Evolutionary conservation across 2,888 invertebrate species (phyloP), one percentile per base, ranked within the genome.

Genomic region (Diplolepis rosae): DNA sequence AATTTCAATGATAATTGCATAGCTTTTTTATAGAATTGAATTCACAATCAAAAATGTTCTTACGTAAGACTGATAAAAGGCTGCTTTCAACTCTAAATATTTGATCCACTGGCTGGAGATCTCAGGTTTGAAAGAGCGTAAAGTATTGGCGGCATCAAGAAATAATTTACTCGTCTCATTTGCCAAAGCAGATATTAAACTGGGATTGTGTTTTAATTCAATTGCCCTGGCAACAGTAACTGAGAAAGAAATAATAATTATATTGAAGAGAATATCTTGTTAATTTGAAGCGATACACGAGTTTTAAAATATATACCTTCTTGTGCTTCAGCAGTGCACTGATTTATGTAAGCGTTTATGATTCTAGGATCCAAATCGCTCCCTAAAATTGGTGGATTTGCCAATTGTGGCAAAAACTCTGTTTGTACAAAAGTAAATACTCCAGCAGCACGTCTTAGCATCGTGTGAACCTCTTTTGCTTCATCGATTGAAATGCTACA

Each of bases 241-340:
- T 88, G 45, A 15, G 79, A 79, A 65, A 68, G 52, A 50, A 65
- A 74, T 73, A 45, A 66, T n/a, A 22, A 1, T n/a, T 11, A 4
- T 39, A 13, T 4, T 18, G 0, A n/a, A n/a, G n/a, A n/a, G n/a
- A n/a, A n/a, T n/a, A n/a, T n/a, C n/a, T n/a, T n/a, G n/a, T n/a
- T n/a, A n/a, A n/a, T n/a, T n/a, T n/a, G n/a, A n/a, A 39, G 15
- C n/a, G 18, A 11, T 1, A 45, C 3, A 45, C 6, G 3, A 45
- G 18, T 4, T 45, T 9, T 9, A 45, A 15, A 54, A 65, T 28
- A 50, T 54, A 32, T 54, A 87, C 88, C 91, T 90, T 93, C 93
- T 84, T 93, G 93, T 9, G 93, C 93, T 86, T 93, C 93, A 27
- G 92, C 93, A 24, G 91, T 92, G 81, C 91, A 92, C 83, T 93